Percentiles rank a stretch among this genome's conserved stretches.
These are phyloP conservation scores for Geopemphigus sp. DNA, from an alignment of 1,140 invertebrate species.

Conservation along the genomic window DNA sequence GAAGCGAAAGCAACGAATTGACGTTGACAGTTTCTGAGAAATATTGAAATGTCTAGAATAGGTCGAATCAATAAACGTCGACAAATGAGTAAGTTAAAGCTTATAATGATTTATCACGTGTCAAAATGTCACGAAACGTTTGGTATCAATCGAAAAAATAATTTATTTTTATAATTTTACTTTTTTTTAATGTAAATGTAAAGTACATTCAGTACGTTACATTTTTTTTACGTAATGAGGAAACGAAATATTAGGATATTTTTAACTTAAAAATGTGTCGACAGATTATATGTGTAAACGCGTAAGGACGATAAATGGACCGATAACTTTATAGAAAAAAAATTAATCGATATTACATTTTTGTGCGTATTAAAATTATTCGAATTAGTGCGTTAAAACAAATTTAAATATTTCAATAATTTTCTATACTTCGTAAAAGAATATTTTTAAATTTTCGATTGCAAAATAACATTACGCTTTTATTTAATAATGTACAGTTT, in stretches of 20 bases:
- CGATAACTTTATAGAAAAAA: too few relatives aligned
- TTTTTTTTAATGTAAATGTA: too few relatives aligned
- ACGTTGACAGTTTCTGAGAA: neutral
- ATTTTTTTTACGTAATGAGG: neutral
- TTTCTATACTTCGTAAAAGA: too few relatives aligned
- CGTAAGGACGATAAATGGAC: too few relatives aligned
- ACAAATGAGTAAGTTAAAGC: neutral
- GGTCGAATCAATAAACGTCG: neutral
- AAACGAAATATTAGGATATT: neutral
- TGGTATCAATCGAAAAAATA: neutral
- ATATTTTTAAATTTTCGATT: too few relatives aligned
- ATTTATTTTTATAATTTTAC: too few relatives aligned
- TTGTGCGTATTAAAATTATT: too few relatives aligned
- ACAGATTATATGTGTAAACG: neutral
- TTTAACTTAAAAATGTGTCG: neutral
- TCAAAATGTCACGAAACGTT: constrained; percentile 1
- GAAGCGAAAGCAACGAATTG: neutral
- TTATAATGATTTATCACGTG: constrained; percentile 13
- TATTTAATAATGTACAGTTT: too few relatives aligned
- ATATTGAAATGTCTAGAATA: neutral
- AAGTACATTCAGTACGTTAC: neutral
- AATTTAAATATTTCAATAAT: too few relatives aligned
- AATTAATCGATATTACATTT: too few relatives aligned
- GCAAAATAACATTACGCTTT: too few relatives aligned
- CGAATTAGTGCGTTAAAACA: too few relatives aligned